Evolutionary conservation across 2,888 invertebrate genomes (phyloP).

Genomic region (Caenorhabditis parvicauda): DNA sequence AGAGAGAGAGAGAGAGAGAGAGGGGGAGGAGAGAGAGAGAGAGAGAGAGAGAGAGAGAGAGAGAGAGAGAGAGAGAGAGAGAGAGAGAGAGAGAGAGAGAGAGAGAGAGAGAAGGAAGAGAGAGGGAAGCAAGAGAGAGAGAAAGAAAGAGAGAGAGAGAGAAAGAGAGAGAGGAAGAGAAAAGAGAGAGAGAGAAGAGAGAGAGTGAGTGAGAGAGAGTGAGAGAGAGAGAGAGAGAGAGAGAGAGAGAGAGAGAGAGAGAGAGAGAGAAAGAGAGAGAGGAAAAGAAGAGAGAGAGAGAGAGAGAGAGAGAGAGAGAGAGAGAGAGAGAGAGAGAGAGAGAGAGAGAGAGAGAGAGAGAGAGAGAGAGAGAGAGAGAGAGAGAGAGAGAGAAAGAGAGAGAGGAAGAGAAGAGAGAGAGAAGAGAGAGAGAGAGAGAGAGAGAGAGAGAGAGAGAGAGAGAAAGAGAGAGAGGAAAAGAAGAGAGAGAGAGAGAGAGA

Average conservation of each 20-base stretch:
- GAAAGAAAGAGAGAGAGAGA: neutral
- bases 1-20: neutral
- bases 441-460: too few relatives aligned
- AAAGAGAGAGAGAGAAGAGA: neutral
- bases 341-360: slow-evolving; percentile 8
- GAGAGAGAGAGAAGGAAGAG: neutral
- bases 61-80: neutral
- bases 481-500: too few relatives aligned
- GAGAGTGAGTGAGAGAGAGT: slow-evolving; percentile 1
- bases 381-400: too few relatives aligned
- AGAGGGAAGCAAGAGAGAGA: neutral
- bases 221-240: neutral
- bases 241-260: neutral
- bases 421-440: too few relatives aligned
- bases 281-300: neutral
- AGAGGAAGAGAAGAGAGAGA: too few relatives aligned
- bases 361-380: slow-evolving; percentile 18
- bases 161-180: neutral
- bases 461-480: too few relatives aligned
- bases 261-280: slow-evolving; percentile 5
- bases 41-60: neutral
- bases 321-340: slow-evolving; percentile 1
- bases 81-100: slow-evolving; percentile 1
- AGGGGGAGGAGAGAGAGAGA: neutral
- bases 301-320: slow-evolving; percentile 1